These are phyloP conservation scores for Hydrotaea cyrtoneurina DNA, from an alignment of 2,888 invertebrate species.

Conservation along the genomic window DNA sequence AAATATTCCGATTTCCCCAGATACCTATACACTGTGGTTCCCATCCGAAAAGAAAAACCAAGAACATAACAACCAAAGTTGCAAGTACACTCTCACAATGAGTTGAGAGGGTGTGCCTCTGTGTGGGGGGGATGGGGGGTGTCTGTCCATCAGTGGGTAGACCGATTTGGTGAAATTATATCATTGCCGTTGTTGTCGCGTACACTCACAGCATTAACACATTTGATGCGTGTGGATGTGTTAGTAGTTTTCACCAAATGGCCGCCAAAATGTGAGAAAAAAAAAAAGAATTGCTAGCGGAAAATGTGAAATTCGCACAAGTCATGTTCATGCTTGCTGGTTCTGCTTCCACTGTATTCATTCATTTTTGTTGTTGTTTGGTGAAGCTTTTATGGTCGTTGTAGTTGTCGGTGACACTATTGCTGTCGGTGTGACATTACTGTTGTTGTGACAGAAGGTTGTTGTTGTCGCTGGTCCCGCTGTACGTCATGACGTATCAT, in stretches of 20 bases:
- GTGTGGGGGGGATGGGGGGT: neutral
- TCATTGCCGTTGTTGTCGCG: too few species aligned
- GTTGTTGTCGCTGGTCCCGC: neutral
- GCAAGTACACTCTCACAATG: neutral
- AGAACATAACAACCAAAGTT: neutral
- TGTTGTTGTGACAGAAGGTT: neutral
- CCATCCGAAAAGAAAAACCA: neutral
- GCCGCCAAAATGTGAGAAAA: neutral
- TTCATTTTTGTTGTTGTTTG: too few species aligned
- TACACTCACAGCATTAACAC: too few species aligned
- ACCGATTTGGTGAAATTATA: too few species aligned
- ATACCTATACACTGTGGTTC: neutral
- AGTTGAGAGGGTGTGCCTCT: neutral
- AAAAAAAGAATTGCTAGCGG: too few species aligned
- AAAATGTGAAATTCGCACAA: slow-evolving; percentile 7
- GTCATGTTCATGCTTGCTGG: neutral
- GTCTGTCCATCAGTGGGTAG: neutral
- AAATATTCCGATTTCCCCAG: neutral
- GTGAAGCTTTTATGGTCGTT: slow-evolving; percentile 38
- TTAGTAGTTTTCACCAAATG: neutral
- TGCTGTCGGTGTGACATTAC: slow-evolving; percentile 25
- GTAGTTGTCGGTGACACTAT: slow-evolving; percentile 33
- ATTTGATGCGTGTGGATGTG: neutral
- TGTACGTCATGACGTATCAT: neutral
- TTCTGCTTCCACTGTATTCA: neutral